phyloP scores from a whole-genome alignment of 1,140 invertebrate species.

The Choristoneura fumiferana region DNA sequence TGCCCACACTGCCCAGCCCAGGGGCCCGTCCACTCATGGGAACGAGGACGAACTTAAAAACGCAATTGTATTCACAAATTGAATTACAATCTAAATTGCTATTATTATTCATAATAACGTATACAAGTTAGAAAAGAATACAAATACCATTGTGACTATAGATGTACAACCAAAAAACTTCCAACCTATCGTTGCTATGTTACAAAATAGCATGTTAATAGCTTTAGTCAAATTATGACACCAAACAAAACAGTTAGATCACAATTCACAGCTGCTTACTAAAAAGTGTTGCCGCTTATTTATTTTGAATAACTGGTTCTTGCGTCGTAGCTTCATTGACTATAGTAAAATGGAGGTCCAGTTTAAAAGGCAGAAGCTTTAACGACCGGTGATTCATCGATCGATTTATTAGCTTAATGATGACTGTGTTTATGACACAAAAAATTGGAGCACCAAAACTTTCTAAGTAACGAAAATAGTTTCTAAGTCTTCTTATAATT shows the following conservation, averaged over 20 bases:
- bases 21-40: neutral
- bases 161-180: too few species aligned
- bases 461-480: constrained; percentile 1
- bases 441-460: constrained; percentile 6
- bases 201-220: constrained; percentile 4
- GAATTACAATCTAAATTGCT: neutral
- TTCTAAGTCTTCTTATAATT: constrained; percentile 1
- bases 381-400: constrained; percentile 7
- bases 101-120: too few species aligned
- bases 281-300: constrained; percentile 7
- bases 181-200: neutral
- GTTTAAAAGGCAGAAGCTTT: neutral
- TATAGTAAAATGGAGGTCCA: neutral
- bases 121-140: too few species aligned
- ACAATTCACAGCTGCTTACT: constrained; percentile 14
- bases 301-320: constrained; percentile 29
- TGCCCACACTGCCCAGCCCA: too few species aligned
- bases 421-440: neutral
- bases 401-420: neutral
- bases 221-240: constrained; percentile 30
- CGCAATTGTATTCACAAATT: neutral
- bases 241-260: constrained; percentile 29
- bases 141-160: too few species aligned
- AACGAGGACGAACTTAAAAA: neutral
- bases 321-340: neutral